Conservation (phyloP, 2,888 invertebrate species). For the Coelinius sp. region DNA sequence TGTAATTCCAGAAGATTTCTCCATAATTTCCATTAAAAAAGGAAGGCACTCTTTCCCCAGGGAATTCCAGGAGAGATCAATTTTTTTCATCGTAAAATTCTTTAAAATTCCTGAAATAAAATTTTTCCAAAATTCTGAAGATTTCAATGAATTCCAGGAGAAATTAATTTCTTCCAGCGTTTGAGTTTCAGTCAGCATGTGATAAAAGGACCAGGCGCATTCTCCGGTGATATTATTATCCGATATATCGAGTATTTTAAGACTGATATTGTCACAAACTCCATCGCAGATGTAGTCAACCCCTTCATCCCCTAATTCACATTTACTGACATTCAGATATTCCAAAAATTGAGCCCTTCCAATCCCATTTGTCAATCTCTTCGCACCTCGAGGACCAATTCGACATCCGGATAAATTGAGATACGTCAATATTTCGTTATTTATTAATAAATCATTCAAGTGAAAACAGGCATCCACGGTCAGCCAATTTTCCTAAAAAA, state of each 20-base stretch:
- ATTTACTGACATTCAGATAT: conserved; percentile 70
- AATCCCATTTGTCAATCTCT: conserved; percentile 65
- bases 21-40: conserved; percentile 50
- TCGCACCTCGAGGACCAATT: conserved; percentile 69
- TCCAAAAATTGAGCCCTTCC: conserved; percentile 58
- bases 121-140: conserved; percentile 64
- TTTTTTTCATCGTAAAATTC: conserved; percentile 60
- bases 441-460: conserved; percentile 66
- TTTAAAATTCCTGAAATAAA: conserved; percentile 65
- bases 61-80: conserved; percentile 73
- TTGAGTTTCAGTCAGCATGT: conserved; percentile 68
- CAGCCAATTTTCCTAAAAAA: conserved; percentile 71
- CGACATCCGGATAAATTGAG: conserved; percentile 70
- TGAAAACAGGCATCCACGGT: conserved; percentile 64
- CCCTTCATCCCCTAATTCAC: conserved; percentile 71
- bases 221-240: conserved; percentile 72
- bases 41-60: conserved; percentile 60
- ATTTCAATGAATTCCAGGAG: conserved; percentile 73
- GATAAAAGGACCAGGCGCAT: conserved; percentile 65
- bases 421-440: conserved; percentile 62
- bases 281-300: conserved; percentile 62
- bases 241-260: conserved; percentile 71
- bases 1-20: conserved; percentile 47
- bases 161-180: conserved; percentile 72
- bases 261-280: conserved; percentile 60